Evolutionary conservation across 2,797 vertebrate genomes (phyloP), one percentile per base, ranked within the genome.

Genomic region (Manis javanica): DNA sequence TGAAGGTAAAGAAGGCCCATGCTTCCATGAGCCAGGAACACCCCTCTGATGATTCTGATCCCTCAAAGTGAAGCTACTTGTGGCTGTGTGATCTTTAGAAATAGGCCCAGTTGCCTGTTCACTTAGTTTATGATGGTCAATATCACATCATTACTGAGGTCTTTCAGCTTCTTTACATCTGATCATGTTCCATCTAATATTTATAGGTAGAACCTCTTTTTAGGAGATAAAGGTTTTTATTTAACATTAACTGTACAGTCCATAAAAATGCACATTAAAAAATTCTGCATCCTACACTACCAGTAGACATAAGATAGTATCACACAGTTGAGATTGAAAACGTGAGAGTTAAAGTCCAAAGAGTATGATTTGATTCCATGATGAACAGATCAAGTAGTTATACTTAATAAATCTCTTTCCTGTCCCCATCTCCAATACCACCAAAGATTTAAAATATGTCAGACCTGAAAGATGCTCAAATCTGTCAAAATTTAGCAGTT

Each of bases 371-470:
- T 59, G 34, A 49, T 91, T 75, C 57, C 9, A 42, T 53, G 63
- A 87, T 31, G 49, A 88, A 74, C n/a, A 83, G 69, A 88, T 78
- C 26, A 94, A 77, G 19, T 37, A 69, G 26, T 63, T 81, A 49
- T 74, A 51, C 37, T 63, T 66, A 39, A 31, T 4, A 61, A 72
- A 55, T 59, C 16, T 49, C 8, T n/a, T 93, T 59, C 57, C 46
- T 91, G 24, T 18, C 53, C 78, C 74, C 72, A 71, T 64, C n/a
- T 72, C 69, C 37, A 78, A 5, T 18, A 34, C 51, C 66, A 95
- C 78, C 46, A 63, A 85, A 78, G 69, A 94, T 12, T 37, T 37
- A 71, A 94, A 66, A 71, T 87, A 57, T 97, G 97, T 91, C 92
- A 96, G 90, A 89, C 90, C 79, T 51, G 79, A 91, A 87, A 91